Evolutionary conservation across 2,888 invertebrate genomes (phyloP).

Genomic region (Dichetophora obliterata): DNA sequence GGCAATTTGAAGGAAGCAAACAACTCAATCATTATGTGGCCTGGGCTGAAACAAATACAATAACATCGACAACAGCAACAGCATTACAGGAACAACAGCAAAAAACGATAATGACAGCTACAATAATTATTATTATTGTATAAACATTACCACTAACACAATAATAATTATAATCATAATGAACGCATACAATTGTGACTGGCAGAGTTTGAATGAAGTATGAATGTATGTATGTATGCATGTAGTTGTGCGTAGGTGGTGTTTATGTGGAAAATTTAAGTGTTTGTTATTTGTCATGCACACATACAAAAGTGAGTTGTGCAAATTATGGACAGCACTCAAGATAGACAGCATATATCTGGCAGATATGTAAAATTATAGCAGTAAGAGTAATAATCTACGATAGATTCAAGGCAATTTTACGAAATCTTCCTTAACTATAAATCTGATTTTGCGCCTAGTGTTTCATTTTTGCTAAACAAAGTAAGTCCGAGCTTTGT

Average conservation of each 20-base stretch:
- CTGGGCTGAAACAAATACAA: not conserved
- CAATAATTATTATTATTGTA: slow-evolving; percentile 11
- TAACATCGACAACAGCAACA: not conserved
- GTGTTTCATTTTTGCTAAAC: no score
- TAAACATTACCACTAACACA: slow-evolving; percentile 6
- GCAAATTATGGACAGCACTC: no score
- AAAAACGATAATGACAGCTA: not conserved
- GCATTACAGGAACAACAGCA: not conserved
- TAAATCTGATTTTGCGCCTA: no score
- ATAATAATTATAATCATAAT: not conserved
- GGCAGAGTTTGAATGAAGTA: not conserved
- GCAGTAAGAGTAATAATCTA: no score
- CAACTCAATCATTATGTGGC: not conserved
- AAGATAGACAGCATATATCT: no score
- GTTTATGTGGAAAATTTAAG: not conserved
- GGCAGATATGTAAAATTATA: no score
- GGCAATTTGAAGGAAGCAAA: not conserved
- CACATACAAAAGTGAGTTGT: not conserved
- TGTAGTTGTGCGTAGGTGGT: no score
- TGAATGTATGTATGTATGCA: no score
- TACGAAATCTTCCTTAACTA: no score
- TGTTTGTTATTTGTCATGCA: not conserved
- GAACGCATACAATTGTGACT: not conserved
- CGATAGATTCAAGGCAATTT: no score
- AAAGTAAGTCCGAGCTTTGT: no score